These are phyloP conservation scores for Archivesica marissinica DNA, from an alignment of 1,140 invertebrate species.

Conservation along the genomic window DNA sequence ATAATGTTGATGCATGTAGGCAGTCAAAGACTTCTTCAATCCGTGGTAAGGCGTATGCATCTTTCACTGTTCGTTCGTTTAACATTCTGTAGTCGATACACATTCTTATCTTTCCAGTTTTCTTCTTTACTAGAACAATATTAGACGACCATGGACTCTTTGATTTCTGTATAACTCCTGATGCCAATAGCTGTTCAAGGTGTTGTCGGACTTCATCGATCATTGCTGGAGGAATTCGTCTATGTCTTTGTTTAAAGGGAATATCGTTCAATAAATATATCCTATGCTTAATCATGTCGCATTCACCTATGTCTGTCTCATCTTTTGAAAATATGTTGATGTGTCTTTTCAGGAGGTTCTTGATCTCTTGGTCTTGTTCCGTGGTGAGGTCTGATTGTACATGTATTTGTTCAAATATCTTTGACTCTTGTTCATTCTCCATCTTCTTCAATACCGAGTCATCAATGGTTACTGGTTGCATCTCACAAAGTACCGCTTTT, in stretches of 20 bases:
- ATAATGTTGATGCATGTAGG: neutral
- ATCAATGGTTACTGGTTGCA: conserved; percentile 58
- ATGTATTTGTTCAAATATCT: neutral
- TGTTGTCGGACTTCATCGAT: conserved; percentile 47
- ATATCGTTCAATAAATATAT: conserved; percentile 53
- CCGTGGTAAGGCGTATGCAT: conserved; percentile 37
- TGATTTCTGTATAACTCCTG: conserved; percentile 49
- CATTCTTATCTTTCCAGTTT: conserved; percentile 38
- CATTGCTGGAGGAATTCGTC: conserved; percentile 53
- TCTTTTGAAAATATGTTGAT: conserved; percentile 41
- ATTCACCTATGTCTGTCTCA: conserved; percentile 54
- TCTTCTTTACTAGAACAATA: conserved; percentile 41
- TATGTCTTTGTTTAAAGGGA: conserved; percentile 57
- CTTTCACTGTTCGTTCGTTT: conserved; percentile 31
- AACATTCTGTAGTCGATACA: conserved; percentile 36
- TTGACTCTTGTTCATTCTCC: neutral
- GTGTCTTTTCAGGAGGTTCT: conserved; percentile 4
- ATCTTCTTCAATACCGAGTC: neutral
- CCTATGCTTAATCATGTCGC: conserved; percentile 37
- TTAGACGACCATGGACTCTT: conserved; percentile 47
- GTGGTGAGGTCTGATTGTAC: neutral
- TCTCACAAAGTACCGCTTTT: conserved; percentile 60
- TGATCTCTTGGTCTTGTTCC: neutral
- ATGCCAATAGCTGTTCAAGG: conserved; percentile 52
- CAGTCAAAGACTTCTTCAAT: conserved; percentile 56